Percentiles rank a stretch among this genome's conserved stretches.
Evolutionary conservation across 2,113 vertebrate genomes (phyloP).

Genomic region (Terrapene triunguis): DNA sequence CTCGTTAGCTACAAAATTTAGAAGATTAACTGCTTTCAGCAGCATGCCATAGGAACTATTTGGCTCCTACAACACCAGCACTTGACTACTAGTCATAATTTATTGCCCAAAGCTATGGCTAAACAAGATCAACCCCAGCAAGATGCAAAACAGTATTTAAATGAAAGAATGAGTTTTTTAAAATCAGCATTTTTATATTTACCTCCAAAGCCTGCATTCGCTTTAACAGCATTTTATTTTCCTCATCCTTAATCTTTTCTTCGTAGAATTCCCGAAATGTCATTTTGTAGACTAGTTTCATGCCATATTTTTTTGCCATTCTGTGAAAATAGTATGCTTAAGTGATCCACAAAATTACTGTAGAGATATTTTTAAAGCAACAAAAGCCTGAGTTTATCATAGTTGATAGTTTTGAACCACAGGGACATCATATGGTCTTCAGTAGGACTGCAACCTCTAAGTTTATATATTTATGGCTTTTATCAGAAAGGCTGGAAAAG

Average conservation of each 20-base stretch:
- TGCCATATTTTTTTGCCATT: conserved; percentile 94
- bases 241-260: conserved; percentile 90
- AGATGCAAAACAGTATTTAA: not conserved
- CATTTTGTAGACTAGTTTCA: conserved; percentile 92
- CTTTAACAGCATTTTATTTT: conserved; percentile 89
- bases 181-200: conserved; percentile 10
- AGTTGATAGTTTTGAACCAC: conserved; percentile 34
- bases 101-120: not conserved
- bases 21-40: not conserved
- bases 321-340: conserved; percentile 78
- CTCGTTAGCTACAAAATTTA: not conserved
- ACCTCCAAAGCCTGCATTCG: conserved; percentile 96
- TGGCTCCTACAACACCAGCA: not conserved
- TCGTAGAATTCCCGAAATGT: conserved; percentile 94
- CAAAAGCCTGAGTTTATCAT: not conserved
- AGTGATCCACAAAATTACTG: not conserved
- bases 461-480: not conserved
- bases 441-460: conserved; percentile 16
- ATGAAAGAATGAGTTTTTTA: not conserved
- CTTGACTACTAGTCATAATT: not conserved
- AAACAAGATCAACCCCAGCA: not conserved
- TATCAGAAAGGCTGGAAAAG: not conserved
- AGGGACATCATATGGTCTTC: conserved; percentile 66
- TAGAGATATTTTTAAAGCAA: not conserved
- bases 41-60: not conserved